Base-by-base conservation (phyloP, 2,113 vertebrate species). In the Cyprinodon variegatus region DNA sequence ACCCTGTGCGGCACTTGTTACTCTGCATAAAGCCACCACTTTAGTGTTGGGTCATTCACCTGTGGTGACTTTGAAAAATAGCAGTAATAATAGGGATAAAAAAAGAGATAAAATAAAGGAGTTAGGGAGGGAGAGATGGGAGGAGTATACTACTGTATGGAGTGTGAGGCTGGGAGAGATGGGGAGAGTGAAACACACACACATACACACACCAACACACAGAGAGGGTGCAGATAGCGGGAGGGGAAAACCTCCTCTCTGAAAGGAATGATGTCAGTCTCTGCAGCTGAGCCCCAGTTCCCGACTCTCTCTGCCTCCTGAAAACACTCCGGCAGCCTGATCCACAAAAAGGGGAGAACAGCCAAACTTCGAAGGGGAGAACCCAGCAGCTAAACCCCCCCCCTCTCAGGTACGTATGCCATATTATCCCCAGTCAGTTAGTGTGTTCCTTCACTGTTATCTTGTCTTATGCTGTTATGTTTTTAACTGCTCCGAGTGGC, bases 231-330 rank as follows among this genome's bases (percentile, higher is more conserved):
- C 89, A 90, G 91, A 90, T 86, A 89, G 90, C 88, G 87, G 91
- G 91, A 94, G 93, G 93, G 90, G 90, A 93, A 94, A 94, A 93
- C 93, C 92, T 94, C 90, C 90, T 92, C 90, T 89, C 91, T 91
- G 92, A 93, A 93, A 93, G 92, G 89, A 94, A 94, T 94, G 94
- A 95, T 94, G 94, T 94, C 94, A 95, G 94, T 93, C 92, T 94
- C 93, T 94, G 94, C 94, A 95, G 94, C 93, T 94, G 93, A 94
- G 93, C 92, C 90, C 90, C 41, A 84, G 80, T 93, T 88, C 89
- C 87, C 80, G 86, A 87, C 89, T 91, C 90, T 86, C 83, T 83
- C 83, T 88, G 50, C 86, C 89, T 88, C 83, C 86, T 87, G 81
- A 89, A 57, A 85, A 78, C 73, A 70, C 29, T 80, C 83, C 74